Percentiles rank a stretch among this genome's conserved stretches.
phyloP scores from a whole-genome alignment of 2,888 invertebrate species.

The Norana najaformis region DNA sequence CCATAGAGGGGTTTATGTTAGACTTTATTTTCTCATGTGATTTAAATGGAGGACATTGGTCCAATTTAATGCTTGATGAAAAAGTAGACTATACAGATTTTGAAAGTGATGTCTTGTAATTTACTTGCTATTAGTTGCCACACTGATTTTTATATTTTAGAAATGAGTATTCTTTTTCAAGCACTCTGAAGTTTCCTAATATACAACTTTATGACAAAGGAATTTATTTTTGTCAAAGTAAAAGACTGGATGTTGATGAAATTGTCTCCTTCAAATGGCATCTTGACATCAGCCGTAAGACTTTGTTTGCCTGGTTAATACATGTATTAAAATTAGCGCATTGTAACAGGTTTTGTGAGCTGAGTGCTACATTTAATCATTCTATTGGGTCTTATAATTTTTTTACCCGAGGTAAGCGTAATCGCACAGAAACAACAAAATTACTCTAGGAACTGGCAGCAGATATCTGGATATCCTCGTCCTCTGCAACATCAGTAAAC shows the following conservation, averaged over 20 bases:
- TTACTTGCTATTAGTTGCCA: neutral
- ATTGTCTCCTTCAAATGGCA: neutral
- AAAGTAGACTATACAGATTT: neutral
- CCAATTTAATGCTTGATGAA: neutral
- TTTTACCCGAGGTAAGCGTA: too few species aligned
- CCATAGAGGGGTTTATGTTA: neutral
- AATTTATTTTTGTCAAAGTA: neutral
- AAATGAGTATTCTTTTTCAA: constrained; percentile 18
- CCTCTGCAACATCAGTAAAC: too few species aligned
- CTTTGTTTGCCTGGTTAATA: neutral
- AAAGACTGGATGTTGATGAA: constrained; percentile 2
- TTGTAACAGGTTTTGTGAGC: neutral
- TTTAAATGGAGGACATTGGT: neutral
- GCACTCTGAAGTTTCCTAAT: neutral
- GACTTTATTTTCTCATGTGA: neutral
- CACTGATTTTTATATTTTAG: neutral
- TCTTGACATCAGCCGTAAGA: neutral
- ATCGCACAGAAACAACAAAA: too few species aligned
- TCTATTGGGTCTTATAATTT: neutral
- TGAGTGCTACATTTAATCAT: neutral
- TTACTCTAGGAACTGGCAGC: too few species aligned
- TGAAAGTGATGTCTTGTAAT: neutral
- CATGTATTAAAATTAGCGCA: neutral
- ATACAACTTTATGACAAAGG: neutral
- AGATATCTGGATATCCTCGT: too few species aligned